These are phyloP conservation scores for Rhimphoctona megacephalus DNA, from an alignment of 2,888 invertebrate species.

Conservation along the genomic window DNA sequence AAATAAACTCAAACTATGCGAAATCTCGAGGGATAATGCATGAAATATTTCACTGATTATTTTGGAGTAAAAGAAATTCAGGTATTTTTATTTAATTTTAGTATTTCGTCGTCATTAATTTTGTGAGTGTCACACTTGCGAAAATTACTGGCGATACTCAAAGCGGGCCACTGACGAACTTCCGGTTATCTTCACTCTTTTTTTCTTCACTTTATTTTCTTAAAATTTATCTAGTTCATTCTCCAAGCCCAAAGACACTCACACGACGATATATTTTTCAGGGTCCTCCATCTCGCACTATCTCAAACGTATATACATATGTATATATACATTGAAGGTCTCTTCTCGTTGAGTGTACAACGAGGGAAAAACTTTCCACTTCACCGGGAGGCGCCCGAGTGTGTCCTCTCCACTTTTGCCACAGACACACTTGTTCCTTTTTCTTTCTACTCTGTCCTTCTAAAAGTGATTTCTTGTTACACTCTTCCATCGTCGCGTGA, in stretches of 20 bases:
- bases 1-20: slow-evolving; percentile 1
- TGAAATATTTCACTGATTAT: slow-evolving; percentile 6
- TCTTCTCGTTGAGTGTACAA: slow-evolving; percentile 37
- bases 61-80: neutral
- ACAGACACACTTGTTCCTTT: slow-evolving; percentile 45
- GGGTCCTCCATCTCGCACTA: slow-evolving; percentile 29
- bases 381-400: slow-evolving; percentile 55
- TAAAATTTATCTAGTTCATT: slow-evolving; percentile 59
- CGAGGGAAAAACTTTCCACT: slow-evolving; percentile 65
- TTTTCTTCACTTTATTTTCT: slow-evolving; percentile 36
- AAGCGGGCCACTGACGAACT: slow-evolving; percentile 50
- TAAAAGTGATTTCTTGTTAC: slow-evolving; percentile 64
- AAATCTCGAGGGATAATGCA: slow-evolving; percentile 3
- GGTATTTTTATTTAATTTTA: neutral
- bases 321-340: neutral
- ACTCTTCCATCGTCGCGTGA: slow-evolving; percentile 49
- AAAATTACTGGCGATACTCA: slow-evolving; percentile 3
- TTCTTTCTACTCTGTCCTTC: slow-evolving; percentile 43
- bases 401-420: slow-evolving; percentile 54
- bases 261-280: slow-evolving; percentile 49
- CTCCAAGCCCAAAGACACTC: slow-evolving; percentile 49
- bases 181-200: slow-evolving; percentile 42
- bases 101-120: slow-evolving; percentile 10
- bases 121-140: neutral
- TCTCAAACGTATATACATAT: slow-evolving; percentile 7